Percentiles rank a stretch among this genome's conserved stretches.
Conservation (phyloP, 2,113 vertebrate species). For the Octodon degus region DNA sequence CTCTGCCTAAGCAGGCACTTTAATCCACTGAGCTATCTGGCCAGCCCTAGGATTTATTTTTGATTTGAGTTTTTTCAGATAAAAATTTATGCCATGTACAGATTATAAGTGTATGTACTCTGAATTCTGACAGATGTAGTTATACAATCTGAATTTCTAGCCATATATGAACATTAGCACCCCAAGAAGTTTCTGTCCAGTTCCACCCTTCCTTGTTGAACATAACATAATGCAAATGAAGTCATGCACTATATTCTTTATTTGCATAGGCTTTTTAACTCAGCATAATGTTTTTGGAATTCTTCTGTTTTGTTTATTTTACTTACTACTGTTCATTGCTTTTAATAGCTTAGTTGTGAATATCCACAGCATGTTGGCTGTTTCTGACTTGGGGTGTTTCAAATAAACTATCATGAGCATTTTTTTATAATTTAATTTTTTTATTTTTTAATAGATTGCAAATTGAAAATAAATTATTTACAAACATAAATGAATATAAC, state of each 20-base stretch:
- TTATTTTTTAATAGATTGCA: too few relatives aligned
- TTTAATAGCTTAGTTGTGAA: constrained; percentile 3
- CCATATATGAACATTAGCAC: neutral
- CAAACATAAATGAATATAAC: too few relatives aligned
- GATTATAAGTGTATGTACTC: neutral
- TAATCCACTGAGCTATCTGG: too few relatives aligned
- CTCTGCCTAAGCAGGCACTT: too few relatives aligned
- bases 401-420: neutral
- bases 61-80: constrained; percentile 5
- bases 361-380: neutral
- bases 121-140: neutral
- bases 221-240: neutral
- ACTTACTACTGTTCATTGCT: neutral
- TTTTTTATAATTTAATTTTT: too few relatives aligned
- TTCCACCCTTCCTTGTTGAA: neutral
- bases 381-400: constrained; percentile 35
- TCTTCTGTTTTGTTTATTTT: neutral
- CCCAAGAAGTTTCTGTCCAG: neutral
- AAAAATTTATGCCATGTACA: neutral
- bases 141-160: neutral
- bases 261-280: neutral
- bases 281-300: constrained; percentile 7
- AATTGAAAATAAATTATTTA: too few relatives aligned
- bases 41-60: neutral
- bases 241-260: neutral